Base-by-base conservation (phyloP, 2,888 invertebrate genomes). In the Himalopsyche kuldschensis region DNA sequence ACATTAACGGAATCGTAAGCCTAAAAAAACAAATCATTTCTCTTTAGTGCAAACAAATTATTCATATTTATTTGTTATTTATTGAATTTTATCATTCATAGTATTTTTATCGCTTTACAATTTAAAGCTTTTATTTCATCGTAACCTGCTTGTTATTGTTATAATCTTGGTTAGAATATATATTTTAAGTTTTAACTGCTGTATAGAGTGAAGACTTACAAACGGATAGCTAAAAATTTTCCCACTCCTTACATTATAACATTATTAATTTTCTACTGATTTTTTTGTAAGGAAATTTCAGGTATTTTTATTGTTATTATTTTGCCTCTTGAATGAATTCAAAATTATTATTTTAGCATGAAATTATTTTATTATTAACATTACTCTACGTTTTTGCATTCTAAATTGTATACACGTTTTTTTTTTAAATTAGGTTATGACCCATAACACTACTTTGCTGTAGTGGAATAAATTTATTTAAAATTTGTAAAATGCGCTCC, bases 1-100 rank as follows among this genome's bases (percentile, higher is more conserved):
- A 20, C 35, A 32, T 76, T 35, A 20, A 20, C 24, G 32, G 24
- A 41, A 35, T 76, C 69, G 69, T 30, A 27, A 69, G 69, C 69
- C 69, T 69, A 69, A 30, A 48, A n/a, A 55, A 69, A 69, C 27
- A 69, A 69, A 69, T 69, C 30, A 30, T 69, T 69, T 69, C 69
- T 69, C 69, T 69, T 69, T 69, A 69, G 69, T 69, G 69, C 69
- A 78, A 46, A 78, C 41, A 78, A 46, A 78, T 31, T 79, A 55
- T 79, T 46, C 46, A 80, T 80, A 84, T 84, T 84, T 84, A 84
- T 86, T 85, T 86, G 84, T 84, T 86, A 86, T 86, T 85, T 85
- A 85, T 85, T 85, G 79, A 79, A 80, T 82, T 84, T 82, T 81
- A 81, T 84, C 48, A 81, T 84, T 81, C 80, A 80, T 80, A 75